Conservation (phyloP, 2,888 invertebrate genomes). For the Brachyptera putata region DNA sequence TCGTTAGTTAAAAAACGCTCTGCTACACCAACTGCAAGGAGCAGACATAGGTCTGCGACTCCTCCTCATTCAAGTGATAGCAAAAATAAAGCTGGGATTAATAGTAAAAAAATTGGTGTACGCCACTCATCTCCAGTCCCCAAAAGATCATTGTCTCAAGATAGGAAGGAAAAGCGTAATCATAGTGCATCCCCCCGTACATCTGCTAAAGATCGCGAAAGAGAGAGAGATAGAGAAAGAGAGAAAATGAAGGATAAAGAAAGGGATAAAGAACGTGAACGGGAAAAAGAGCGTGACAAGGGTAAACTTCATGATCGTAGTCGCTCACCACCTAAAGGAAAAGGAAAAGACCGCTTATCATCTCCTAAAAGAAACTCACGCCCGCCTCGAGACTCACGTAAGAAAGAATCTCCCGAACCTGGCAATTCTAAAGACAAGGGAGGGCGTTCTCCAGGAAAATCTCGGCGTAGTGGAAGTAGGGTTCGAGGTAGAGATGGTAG, state of each 20-base stretch:
- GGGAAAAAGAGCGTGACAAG: constrained; percentile 37
- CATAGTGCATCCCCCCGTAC: constrained; percentile 34
- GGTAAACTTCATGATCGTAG: constrained; percentile 43
- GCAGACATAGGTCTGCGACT: constrained; percentile 27
- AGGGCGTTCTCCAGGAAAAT: constrained; percentile 25
- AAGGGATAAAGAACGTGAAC: constrained; percentile 42
- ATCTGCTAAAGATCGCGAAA: constrained; percentile 35
- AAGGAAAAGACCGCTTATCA: constrained; percentile 25
- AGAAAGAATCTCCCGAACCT: constrained; percentile 46
- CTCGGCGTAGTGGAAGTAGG: constrained; percentile 19
- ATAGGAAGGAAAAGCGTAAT: constrained; percentile 34
- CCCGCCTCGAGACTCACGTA: constrained; percentile 40
- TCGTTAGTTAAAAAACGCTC: constrained; percentile 25
- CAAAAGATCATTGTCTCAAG: constrained; percentile 31
- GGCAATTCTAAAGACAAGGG: constrained; percentile 38
- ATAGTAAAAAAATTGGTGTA: neutral
- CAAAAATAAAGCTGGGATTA: neutral
- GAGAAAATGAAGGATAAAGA: constrained; percentile 41
- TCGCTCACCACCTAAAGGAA: constrained; percentile 27
- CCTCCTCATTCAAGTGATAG: constrained; percentile 21
- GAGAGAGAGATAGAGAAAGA: constrained; percentile 40
- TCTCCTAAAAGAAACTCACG: constrained; percentile 44
- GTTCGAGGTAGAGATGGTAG: constrained; percentile 27
- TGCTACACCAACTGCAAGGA: constrained; percentile 25
- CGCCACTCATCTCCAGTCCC: constrained; percentile 28